Evolutionary conservation across 2,113 vertebrate genomes (phyloP).

Genomic region (Campylorhamphus procurvoides): DNA sequence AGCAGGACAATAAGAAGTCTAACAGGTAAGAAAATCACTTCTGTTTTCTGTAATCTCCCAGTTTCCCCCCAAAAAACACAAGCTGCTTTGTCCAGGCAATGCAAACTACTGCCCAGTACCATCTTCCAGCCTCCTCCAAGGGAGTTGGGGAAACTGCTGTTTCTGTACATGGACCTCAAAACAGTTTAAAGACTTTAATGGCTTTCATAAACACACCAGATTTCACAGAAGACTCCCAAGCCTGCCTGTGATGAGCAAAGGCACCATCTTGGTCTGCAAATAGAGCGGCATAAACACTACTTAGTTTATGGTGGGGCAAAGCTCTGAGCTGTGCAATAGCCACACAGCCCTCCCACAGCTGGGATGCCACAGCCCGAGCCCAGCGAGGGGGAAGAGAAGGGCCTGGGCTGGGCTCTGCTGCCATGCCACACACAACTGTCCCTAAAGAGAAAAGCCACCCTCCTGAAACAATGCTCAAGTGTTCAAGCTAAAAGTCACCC

Average conservation of each 20-base stretch:
- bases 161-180: background rate
- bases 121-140: background rate
- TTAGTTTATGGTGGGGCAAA: background rate
- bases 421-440: background rate
- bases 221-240: background rate
- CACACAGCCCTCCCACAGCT: accelerated
- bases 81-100: background rate
- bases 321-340: accelerated
- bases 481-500: background rate
- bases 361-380: background rate
- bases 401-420: accelerated
- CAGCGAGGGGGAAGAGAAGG: background rate
- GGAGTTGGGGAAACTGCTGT: background rate
- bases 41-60: background rate
- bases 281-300: background rate
- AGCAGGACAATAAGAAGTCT: background rate
- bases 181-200: background rate
- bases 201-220: background rate
- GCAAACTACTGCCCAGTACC: background rate
- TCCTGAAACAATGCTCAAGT: background rate
- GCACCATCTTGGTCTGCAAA: background rate
- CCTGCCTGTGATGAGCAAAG: background rate
- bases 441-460: background rate
- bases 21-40: background rate
- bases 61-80: background rate